Base-by-base conservation (phyloP, 2,797 vertebrate species). In the Oceanodroma leucorhoa region DNA sequence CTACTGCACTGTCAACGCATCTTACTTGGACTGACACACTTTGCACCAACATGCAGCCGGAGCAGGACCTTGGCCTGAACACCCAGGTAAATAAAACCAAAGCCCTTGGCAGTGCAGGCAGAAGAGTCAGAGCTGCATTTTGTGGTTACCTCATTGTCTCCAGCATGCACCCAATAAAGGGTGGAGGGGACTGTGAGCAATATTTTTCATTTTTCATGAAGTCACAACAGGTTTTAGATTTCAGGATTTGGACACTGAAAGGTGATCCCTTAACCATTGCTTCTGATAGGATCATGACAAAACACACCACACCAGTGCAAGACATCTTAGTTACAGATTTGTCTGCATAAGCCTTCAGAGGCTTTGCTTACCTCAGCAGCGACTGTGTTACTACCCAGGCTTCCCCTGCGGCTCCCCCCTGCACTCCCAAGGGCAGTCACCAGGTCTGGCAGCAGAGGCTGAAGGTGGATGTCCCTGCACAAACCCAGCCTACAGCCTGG, bases 1-100 rank as follows among this genome's bases (percentile, higher is more conserved):
- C 15, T 46, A 0, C 8, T 69, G 36, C 22, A 7, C 30, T 41
- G 4, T 13, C 46, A 62, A 20, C 2, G 2, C 4, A 1, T 0
- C 1, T 50, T 57, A 6, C 23, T 55, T 41, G 53, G 38, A 36
- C 66, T 53, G 36, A 45, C 11, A n/a, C 6, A 10, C 11, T 32
- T 36, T 32, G 26, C 32, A 45, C 16, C 36, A 45, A 40, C 14
- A 9, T 0, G 7, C 38, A 87, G 32, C 32, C 66, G 36, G 34
- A 80, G 8, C 45, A 46, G 69, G 26, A 87, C 11, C 21, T 48
- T 13, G 54, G 12, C n/a, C 55, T 65, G 43, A 67, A 40, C 27
- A 66, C 1, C 9, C 27, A 40, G 43, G 5, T 1, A 40, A 69
- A 58, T 46, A 24, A 75, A 76, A 57, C 5, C 34, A 45, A 66